Conservation (phyloP, 2,888 invertebrate species). For the Drosophila leonis region DNA sequence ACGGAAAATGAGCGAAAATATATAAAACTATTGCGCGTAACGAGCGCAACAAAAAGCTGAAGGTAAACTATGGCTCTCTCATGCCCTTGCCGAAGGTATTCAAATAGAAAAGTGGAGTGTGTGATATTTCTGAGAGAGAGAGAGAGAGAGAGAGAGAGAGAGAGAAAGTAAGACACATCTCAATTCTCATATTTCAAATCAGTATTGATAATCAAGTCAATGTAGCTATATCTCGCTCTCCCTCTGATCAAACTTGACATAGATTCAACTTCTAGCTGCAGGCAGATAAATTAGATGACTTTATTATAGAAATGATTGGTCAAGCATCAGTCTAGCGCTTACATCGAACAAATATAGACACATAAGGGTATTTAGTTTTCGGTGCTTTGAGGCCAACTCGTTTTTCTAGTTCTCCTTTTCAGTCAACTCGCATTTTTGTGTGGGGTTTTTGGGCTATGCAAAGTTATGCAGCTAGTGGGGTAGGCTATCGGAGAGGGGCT, state of each 20-base stretch:
- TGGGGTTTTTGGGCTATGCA: constrained; percentile 31
- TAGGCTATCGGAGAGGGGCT: no score
- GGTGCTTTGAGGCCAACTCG: neutral
- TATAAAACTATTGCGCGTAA: constrained; percentile 69
- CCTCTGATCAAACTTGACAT: neutral
- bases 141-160: neutral
- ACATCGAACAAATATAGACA: neutral
- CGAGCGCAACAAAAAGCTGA: constrained; percentile 48
- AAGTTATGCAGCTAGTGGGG: constrained; percentile 19
- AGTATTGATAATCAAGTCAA: neutral
- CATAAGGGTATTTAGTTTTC: constrained; percentile 3
- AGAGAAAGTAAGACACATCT: neutral
- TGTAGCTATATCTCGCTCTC: neutral
- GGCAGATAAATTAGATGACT: neutral
- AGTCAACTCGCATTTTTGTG: constrained; percentile 19
- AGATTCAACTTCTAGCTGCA: neutral
- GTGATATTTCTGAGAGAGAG: neutral
- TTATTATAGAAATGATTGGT: neutral
- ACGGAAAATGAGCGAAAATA: constrained; percentile 76
- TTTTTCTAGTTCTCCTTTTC: constrained; percentile 5
- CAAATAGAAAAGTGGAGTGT: neutral
- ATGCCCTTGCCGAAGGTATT: neutral
- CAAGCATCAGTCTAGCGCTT: neutral
- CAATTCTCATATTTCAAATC: neutral
- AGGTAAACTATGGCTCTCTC: neutral